Evolutionary conservation across 2,888 invertebrate genomes (phyloP).

Genomic region (Trachelus tabidus): DNA sequence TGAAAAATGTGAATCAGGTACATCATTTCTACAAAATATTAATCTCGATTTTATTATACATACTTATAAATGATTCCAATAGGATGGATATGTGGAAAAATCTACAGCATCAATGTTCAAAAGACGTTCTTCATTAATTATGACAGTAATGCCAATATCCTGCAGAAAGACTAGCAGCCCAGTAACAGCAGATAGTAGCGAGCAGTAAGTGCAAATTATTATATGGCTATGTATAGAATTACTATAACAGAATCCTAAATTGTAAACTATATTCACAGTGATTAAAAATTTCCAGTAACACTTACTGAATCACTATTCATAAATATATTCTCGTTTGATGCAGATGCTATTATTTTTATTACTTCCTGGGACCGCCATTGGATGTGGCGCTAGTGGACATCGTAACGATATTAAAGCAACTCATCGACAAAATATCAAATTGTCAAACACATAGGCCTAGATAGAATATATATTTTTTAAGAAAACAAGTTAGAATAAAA

Average conservation of each 20-base stretch:
- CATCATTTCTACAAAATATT: not conserved
- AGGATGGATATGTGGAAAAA: not conserved
- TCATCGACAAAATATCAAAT: not conserved
- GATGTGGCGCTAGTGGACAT: not conserved
- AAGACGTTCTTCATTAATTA: not conserved
- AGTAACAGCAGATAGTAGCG: not conserved
- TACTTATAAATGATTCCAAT: not conserved
- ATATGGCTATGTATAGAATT: not conserved
- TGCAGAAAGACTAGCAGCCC: not conserved
- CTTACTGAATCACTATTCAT: not conserved
- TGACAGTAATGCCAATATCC: not conserved
- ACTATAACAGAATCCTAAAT: not conserved
- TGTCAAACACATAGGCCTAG: too few relatives aligned
- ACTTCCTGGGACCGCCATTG: not conserved
- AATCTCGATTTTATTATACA: not conserved
- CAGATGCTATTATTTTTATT: not conserved
- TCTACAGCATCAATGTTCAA: not conserved
- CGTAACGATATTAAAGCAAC: not conserved
- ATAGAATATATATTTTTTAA: not conserved
- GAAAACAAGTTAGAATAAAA: not conserved
- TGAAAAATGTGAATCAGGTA: not conserved
- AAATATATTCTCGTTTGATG: not conserved
- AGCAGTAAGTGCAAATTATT: not conserved
- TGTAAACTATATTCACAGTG: not conserved
- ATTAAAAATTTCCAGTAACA: not conserved